Evolutionary conservation across 2,797 vertebrate species (phyloP), one percentile per base, ranked within the genome.

Genomic region (Clarias laeviceps): DNA sequence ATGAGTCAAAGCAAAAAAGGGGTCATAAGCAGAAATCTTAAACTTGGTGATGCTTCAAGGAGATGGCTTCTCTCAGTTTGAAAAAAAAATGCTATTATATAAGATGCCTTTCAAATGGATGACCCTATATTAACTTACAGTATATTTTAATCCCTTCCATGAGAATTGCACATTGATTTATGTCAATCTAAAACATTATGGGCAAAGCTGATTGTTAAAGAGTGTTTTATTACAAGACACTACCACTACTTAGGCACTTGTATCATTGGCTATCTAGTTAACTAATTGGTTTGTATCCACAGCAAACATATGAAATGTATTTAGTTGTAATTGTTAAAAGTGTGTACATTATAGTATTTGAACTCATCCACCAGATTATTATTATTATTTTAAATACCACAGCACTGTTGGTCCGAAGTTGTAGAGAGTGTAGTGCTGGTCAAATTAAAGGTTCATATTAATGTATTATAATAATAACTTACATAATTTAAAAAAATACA

Each of bases 311-410:
- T 22, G 4, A 57, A 32, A 22, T 32, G 7, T 27, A 29, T 29
- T 24, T 14, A 34, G 12, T 12, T 70, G 69, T 14, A n/a, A n/a
- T 15, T 24, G 1, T 34, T 6, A 9, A 18, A 66, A 66, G 15
- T 66, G 27, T 37, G 68, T 69, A 34, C 32, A 14, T 69, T 70
- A 24, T 20, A 74, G 22, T 17, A 8, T 74, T 74, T 17, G n/a
- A 2, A 73, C 40, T 1, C 40, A 73, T 40, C n/a, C 11, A 72
- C 11, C 22, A 73, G 15, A 18, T 76, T 29, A 56, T 73, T 50
- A 73, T 73, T 32, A 18, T 72, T 64, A 32, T 74, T 27, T 73
- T 74, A 27, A 74, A 54, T 27, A 72, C 69, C 24, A 73, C 20
- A 27, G 40, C 5, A 7, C 24, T n/a, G 24, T n/a, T n/a, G n/a